Evolutionary conservation across 2,797 vertebrate genomes (phyloP).

Genomic region (Chaunax sp.): DNA sequence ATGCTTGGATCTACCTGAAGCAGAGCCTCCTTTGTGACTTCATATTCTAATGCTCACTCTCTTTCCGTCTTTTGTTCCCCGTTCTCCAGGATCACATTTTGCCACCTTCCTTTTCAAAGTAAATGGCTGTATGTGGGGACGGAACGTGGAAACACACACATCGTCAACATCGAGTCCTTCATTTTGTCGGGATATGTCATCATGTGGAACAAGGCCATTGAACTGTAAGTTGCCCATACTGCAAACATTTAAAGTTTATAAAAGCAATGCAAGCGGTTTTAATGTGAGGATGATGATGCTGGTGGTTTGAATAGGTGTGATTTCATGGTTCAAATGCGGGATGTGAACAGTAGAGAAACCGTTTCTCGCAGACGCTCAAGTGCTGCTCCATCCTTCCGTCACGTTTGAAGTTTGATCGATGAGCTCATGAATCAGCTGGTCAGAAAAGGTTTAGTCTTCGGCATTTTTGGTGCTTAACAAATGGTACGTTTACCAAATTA

Average conservation of each 20-base stretch:
- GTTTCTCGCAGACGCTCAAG: too few species aligned
- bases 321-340: too few species aligned
- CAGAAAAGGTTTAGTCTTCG: too few species aligned
- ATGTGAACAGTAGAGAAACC: too few species aligned
- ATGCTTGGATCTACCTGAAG: not conserved
- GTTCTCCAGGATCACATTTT: conserved; percentile 94
- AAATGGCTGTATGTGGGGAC: conserved; percentile 99
- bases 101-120: conserved; percentile 98
- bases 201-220: conserved; percentile 99
- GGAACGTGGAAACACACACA: conserved; percentile 96
- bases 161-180: conserved; percentile 99
- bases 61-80: conserved; percentile 21
- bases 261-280: too few species aligned
- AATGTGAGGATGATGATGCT: not conserved
- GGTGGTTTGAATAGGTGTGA: too few species aligned
- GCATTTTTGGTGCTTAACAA: too few species aligned
- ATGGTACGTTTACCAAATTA: too few species aligned
- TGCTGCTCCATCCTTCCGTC: too few species aligned
- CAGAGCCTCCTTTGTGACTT: not conserved
- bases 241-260: not conserved
- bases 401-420: too few species aligned
- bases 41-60: conserved; percentile 11
- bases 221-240: conserved; percentile 87
- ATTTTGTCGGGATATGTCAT: conserved; percentile 98
- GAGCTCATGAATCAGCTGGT: too few species aligned